A percentile compares a stretch with the other conserved stretches of the same genome.
Conservation (phyloP, 2,113 vertebrate genomes). For the Ptilorrhoa leucosticta region DNA sequence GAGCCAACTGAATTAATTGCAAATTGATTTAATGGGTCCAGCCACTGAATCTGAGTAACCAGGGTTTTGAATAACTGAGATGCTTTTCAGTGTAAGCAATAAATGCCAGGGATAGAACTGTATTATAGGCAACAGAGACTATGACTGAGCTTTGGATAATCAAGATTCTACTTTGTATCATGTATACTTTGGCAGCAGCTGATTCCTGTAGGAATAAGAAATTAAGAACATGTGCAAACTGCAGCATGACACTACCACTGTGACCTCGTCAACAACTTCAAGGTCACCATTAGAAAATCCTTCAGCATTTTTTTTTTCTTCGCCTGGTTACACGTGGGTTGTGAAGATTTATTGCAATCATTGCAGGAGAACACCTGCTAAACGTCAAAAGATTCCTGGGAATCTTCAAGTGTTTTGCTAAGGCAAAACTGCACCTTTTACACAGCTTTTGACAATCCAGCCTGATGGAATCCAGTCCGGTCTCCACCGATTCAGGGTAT, state of each 20-base stretch:
- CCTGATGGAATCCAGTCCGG: neutral
- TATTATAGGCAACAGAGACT: slow-evolving; percentile 32
- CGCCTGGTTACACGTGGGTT: neutral
- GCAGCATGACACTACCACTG: neutral
- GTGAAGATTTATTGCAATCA: slow-evolving; percentile 39
- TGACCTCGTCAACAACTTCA: slow-evolving; percentile 27
- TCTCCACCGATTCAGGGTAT: neutral
- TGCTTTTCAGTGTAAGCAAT: slow-evolving; percentile 45
- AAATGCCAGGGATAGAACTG: slow-evolving; percentile 39
- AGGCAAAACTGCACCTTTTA: neutral
- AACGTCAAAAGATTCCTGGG: slow-evolving; percentile 12
- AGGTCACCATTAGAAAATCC: slow-evolving; percentile 21
- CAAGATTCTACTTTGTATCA: slow-evolving; percentile 49
- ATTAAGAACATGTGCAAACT: slow-evolving; percentile 27
- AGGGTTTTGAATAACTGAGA: slow-evolving; percentile 45
- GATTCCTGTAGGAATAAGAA: slow-evolving; percentile 44
- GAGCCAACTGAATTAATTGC: neutral
- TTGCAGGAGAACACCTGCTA: slow-evolving; percentile 1
- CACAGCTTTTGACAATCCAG: neutral
- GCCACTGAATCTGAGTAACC: neutral
- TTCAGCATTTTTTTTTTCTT: neutral
- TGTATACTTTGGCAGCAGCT: slow-evolving; percentile 48
- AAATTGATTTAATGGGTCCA: neutral
- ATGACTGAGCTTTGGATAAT: slow-evolving; percentile 40
- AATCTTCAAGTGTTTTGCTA: slow-evolving; percentile 4